Percentiles rank a stretch among this genome's conserved stretches.
phyloP scores from a whole-genome alignment of 2,113 vertebrate genomes.

The Rhabdornis inornatus region DNA sequence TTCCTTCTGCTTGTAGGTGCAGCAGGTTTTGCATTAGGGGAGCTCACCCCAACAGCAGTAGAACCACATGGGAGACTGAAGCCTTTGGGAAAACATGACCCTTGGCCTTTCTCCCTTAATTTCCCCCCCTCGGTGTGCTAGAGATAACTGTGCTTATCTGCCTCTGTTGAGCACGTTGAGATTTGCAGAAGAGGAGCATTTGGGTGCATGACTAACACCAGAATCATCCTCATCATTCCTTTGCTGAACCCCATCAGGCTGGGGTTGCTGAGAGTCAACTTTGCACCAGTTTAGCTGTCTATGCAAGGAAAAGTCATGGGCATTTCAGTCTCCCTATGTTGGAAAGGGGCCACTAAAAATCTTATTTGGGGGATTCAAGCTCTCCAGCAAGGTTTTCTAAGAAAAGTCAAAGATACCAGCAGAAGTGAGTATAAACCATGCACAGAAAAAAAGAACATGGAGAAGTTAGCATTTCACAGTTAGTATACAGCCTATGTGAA shows the following conservation, averaged over 20 bases:
- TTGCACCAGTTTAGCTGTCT: background rate
- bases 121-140: background rate
- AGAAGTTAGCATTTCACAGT: constrained; percentile 3
- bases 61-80: background rate
- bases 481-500: background rate
- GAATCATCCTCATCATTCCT: background rate
- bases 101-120: background rate
- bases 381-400: background rate
- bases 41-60: background rate
- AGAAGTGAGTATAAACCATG: background rate
- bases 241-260: background rate
- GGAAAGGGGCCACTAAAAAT: background rate
- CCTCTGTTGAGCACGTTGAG: background rate
- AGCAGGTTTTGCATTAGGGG: accelerated
- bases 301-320: background rate
- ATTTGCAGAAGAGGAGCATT: background rate
- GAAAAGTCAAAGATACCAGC: background rate
- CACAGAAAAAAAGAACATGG: background rate
- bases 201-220: background rate
- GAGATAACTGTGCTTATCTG: constrained; percentile 23
- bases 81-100: background rate
- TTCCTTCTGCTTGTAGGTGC: background rate
- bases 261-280: background rate
- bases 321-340: background rate
- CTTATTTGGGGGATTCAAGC: background rate